Evolutionary conservation across 2,888 invertebrate species (phyloP).

Genomic region (Notodonta dromedarius): DNA sequence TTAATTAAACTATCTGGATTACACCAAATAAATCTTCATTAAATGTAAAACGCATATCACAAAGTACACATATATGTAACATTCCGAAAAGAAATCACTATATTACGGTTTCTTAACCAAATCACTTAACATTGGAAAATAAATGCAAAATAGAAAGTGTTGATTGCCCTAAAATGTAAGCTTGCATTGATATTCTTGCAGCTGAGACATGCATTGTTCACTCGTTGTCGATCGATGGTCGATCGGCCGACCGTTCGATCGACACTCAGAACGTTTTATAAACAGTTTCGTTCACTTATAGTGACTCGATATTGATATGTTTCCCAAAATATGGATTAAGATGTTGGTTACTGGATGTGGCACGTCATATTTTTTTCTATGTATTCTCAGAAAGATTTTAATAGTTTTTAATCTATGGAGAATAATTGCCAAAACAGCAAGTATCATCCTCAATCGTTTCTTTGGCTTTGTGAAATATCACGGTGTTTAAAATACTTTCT

Average conservation of each 20-base stretch:
- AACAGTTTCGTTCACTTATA: slow-evolving; percentile 28
- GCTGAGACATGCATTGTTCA: slow-evolving; percentile 32
- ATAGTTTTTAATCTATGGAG: slow-evolving; percentile 53
- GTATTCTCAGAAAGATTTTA: slow-evolving; percentile 39
- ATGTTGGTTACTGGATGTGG: slow-evolving; percentile 43
- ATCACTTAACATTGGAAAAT: slow-evolving; percentile 65
- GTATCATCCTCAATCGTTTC: slow-evolving; percentile 66
- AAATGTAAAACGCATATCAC: slow-evolving; percentile 76
- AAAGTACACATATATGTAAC: slow-evolving; percentile 67
- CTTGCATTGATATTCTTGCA: slow-evolving; percentile 38
- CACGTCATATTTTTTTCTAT: slow-evolving; percentile 30
- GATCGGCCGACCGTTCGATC: too few species aligned
- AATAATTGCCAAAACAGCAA: slow-evolving; percentile 68
- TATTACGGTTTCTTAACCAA: slow-evolving; percentile 60
- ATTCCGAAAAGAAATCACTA: slow-evolving; percentile 50
- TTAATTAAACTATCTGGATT: slow-evolving; percentile 58
- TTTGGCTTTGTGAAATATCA: slow-evolving; percentile 83
- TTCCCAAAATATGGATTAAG: slow-evolving; percentile 17
- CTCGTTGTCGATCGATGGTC: slow-evolving; percentile 11
- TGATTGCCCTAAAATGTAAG: slow-evolving; percentile 35
- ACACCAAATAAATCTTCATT: slow-evolving; percentile 59
- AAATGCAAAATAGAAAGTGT: slow-evolving; percentile 68
- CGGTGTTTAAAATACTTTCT: slow-evolving; percentile 74
- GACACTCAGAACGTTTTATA: slow-evolving; percentile 3
- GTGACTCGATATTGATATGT: slow-evolving; percentile 40